Evolutionary conservation across 2,888 invertebrate genomes (phyloP).

Genomic region (Copidosoma aretas): DNA sequence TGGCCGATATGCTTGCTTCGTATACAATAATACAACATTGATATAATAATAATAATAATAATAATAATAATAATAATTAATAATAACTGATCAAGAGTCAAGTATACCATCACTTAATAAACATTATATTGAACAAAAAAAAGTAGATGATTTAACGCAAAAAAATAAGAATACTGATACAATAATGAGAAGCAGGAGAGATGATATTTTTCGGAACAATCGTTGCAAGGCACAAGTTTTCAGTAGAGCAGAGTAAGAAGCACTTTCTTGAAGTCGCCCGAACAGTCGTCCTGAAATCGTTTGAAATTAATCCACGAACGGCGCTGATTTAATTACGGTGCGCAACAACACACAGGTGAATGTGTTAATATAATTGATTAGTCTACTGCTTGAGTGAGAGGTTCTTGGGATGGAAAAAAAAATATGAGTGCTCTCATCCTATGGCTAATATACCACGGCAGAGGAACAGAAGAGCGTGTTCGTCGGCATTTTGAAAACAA

Average conservation of each 20-base stretch:
- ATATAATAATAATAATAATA: no score
- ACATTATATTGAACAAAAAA: not conserved
- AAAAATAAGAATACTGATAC: no score
- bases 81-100: no score
- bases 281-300: conserved; percentile 78
- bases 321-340: conserved; percentile 23
- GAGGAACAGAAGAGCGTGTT: no score
- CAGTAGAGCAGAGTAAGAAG: conserved; percentile 73
- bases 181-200: not conserved
- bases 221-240: conserved; percentile 6
- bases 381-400: conserved; percentile 4
- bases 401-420: not conserved
- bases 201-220: not conserved
- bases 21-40: not conserved
- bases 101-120: no score
- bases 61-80: no score
- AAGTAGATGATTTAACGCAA: not conserved
- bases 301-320: conserved; percentile 43
- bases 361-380: conserved; percentile 28
- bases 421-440: no score
- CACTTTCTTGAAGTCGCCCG: conserved; percentile 88
- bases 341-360: not conserved
- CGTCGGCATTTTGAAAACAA: no score
- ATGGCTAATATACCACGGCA: no score
- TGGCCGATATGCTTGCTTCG: not conserved